Evolutionary conservation across 2,888 invertebrate species (phyloP).

Genomic region (Ormyrus pomaceus): DNA sequence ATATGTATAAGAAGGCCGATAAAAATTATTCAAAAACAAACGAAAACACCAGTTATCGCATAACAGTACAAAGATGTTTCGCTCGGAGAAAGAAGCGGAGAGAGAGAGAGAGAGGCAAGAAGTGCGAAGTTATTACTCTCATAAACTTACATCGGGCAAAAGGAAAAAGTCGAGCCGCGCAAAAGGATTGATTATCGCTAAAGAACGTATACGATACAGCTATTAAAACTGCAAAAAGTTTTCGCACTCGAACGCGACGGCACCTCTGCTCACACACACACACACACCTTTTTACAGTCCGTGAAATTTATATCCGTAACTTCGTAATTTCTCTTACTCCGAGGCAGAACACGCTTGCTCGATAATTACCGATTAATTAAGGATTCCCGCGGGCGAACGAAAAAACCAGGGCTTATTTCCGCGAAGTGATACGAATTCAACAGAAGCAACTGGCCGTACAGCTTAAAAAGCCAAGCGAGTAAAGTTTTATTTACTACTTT

Average conservation of each 20-base stretch:
- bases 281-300: conserved; percentile 9
- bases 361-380: conserved; percentile 37
- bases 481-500: too few species aligned
- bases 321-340: conserved; percentile 6
- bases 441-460: too few species aligned
- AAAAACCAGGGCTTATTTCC: too few species aligned
- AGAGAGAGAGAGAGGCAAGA: conserved; percentile 17
- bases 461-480: too few species aligned
- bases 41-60: conserved; percentile 35
- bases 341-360: too few species aligned
- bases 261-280: conserved; percentile 21
- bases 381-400: background rate
- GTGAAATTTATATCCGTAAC: too few species aligned
- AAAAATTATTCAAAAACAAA: conserved; percentile 35
- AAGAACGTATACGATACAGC: conserved; percentile 26
- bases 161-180: conserved; percentile 13
- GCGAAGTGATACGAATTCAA: too few species aligned
- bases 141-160: conserved; percentile 20
- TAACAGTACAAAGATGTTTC: conserved; percentile 37
- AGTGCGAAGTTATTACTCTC: conserved; percentile 42
- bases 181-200: conserved; percentile 47
- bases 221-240: conserved; percentile 36
- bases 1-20: background rate
- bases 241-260: conserved; percentile 13
- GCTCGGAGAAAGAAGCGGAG: background rate